Percentiles rank a stretch among this genome's conserved stretches.
phyloP scores from a whole-genome alignment of 2,113 vertebrate species.

The Tychaedon coryphoeus region DNA sequence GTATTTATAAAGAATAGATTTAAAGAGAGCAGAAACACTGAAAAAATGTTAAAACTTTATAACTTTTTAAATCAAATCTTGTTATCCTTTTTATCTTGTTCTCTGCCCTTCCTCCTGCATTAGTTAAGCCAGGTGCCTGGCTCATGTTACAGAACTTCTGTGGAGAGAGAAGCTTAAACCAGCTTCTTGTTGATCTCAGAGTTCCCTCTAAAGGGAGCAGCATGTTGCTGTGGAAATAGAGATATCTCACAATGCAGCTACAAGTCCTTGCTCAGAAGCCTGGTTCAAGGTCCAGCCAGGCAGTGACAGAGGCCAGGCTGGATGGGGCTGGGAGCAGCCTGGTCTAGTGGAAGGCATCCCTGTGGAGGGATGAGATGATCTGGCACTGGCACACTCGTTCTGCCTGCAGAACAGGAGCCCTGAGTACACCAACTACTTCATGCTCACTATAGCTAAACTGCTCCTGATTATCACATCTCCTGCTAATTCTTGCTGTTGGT shows the following conservation, averaged over 20 bases:
- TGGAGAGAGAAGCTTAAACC: not conserved
- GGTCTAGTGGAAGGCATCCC: not conserved
- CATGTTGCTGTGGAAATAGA: not conserved
- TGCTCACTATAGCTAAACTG: not conserved
- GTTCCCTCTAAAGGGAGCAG: not conserved
- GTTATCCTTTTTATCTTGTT: not conserved
- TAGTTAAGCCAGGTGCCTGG: not conserved
- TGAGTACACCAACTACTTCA: not conserved
- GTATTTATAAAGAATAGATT: not conserved
- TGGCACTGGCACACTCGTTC: rapidly evolving
- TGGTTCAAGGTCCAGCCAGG: not conserved
- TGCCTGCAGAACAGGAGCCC: not conserved
- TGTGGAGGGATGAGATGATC: not conserved
- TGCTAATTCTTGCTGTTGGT: not conserved
- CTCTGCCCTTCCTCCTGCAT: not conserved
- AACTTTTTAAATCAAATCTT: not conserved
- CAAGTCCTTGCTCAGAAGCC: not conserved
- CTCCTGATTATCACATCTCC: not conserved
- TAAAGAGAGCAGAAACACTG: not conserved
- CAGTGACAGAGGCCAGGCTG: not conserved
- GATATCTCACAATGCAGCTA: not conserved
- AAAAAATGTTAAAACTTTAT: not conserved
- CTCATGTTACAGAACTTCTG: not conserved
- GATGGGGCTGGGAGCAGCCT: not conserved
- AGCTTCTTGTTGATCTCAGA: not conserved